These are phyloP conservation scores for Leptosomus discolor DNA, from an alignment of 2,113 vertebrate genomes.

Conservation along the genomic window DNA sequence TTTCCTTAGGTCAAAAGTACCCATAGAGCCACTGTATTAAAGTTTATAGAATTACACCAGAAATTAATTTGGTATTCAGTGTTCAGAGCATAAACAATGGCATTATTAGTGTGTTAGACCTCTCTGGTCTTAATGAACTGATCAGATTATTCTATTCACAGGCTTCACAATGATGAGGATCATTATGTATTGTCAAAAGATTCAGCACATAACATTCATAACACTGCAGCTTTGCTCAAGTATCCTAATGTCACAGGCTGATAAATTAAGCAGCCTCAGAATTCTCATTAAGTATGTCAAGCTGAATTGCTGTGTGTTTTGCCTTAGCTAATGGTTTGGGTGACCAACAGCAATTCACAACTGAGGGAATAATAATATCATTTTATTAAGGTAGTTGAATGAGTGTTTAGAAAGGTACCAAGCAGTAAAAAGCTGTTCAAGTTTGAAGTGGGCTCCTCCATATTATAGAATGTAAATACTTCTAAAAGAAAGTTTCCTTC, in stretches of 20 bases:
- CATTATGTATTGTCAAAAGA: slow-evolving; percentile 53
- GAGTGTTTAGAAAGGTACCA: not conserved
- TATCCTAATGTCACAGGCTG: slow-evolving; percentile 10
- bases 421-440: not conserved
- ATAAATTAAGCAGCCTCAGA: slow-evolving; percentile 39
- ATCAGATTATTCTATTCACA: slow-evolving; percentile 38
- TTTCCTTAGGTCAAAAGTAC: not conserved
- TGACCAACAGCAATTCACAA: slow-evolving; percentile 25
- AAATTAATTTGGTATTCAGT: not conserved
- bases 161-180: slow-evolving; percentile 32
- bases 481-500: not conserved
- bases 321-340: slow-evolving; percentile 25
- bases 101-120: slow-evolving; percentile 5
- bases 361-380: not conserved
- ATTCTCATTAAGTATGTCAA: slow-evolving; percentile 49
- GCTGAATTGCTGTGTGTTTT: slow-evolving; percentile 27
- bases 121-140: slow-evolving; percentile 33
- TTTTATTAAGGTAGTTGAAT: not conserved
- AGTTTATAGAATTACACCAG: not conserved
- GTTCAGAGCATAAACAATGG: not conserved
- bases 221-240: not conserved
- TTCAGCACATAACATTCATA: slow-evolving; percentile 34
- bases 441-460: not conserved
- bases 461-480: not conserved
- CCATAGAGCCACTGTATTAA: not conserved